phyloP scores from a whole-genome alignment of 2,888 invertebrate genomes.

The Nyleta sp. region DNA sequence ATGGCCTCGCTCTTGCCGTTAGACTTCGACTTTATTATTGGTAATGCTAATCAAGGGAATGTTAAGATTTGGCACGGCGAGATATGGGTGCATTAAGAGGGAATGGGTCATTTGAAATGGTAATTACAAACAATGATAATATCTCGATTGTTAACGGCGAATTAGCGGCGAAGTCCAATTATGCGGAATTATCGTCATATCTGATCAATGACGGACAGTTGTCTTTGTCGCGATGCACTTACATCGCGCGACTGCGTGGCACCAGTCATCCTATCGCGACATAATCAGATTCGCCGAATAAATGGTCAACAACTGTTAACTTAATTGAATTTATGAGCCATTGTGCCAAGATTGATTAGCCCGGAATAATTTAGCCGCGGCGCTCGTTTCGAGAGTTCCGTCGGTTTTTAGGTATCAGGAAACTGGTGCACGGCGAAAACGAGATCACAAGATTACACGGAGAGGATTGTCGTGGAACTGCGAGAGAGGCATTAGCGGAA shows the following conservation, averaged over 20 bases:
- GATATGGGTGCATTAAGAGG: slow-evolving; percentile 70
- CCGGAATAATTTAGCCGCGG: slow-evolving; percentile 2
- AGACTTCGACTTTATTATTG: slow-evolving; percentile 30
- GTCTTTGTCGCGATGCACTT: slow-evolving; percentile 66
- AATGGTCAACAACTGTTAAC: slow-evolving; percentile 45
- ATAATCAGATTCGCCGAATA: slow-evolving; percentile 37
- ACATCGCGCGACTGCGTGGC: slow-evolving; percentile 14
- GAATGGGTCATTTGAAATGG: slow-evolving; percentile 75
- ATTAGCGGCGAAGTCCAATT: slow-evolving; percentile 79
- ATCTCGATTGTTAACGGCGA: slow-evolving; percentile 76
- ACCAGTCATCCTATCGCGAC: slow-evolving; percentile 36
- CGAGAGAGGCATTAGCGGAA: slow-evolving; percentile 37
- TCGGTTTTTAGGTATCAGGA: slow-evolving; percentile 2
- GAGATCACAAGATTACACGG: slow-evolving; percentile 38
- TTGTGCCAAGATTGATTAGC: slow-evolving; percentile 22
- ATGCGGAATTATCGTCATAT: slow-evolving; percentile 78
- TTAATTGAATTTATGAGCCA: slow-evolving; percentile 50
- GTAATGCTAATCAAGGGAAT: slow-evolving; percentile 39
- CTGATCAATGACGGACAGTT: slow-evolving; percentile 75
- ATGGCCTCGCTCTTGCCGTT: neutral
- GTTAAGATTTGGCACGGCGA: slow-evolving; percentile 51
- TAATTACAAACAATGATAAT: slow-evolving; percentile 77
- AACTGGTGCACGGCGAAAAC: slow-evolving; percentile 12
- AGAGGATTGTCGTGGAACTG: slow-evolving; percentile 40
- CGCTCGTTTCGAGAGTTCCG: slow-evolving; percentile 1